phyloP scores from a whole-genome alignment of 2,113 vertebrate genomes.

The Azemiops feae region DNA sequence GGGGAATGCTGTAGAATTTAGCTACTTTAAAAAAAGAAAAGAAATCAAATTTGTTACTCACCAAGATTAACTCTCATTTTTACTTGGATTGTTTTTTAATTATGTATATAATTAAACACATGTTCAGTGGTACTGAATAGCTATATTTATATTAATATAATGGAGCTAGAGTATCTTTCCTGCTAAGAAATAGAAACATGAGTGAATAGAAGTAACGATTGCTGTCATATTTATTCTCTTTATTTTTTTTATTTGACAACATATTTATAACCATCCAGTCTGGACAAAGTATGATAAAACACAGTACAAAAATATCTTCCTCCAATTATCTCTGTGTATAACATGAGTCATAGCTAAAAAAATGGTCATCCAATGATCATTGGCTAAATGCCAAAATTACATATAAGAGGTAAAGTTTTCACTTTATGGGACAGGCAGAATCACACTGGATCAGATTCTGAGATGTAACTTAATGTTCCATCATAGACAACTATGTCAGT shows the following conservation, averaged over 20 bases:
- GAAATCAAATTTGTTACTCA: background rate
- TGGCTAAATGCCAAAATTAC: background rate
- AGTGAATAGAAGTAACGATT: background rate
- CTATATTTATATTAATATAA: background rate
- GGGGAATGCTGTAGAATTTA: background rate
- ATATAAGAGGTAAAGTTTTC: background rate
- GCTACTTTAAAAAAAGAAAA: background rate
- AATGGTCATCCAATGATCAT: background rate
- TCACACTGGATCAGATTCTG: background rate
- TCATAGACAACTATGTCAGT: background rate
- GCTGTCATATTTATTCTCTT: background rate
- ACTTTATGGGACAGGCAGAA: background rate
- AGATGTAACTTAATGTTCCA: background rate
- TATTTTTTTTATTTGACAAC: background rate
- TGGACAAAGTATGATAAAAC: background rate
- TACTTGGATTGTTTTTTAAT: background rate
- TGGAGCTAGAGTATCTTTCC: background rate
- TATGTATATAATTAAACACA: background rate
- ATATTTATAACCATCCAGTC: background rate
- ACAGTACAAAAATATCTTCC: background rate
- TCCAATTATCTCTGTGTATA: background rate
- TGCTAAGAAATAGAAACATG: background rate
- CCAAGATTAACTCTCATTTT: background rate
- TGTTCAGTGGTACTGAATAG: background rate
- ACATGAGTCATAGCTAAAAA: background rate